A percentile compares a stretch with the other conserved stretches of the same genome.
phyloP scores from a whole-genome alignment of 2,888 invertebrate genomes.

The Leptodirus hochenwartii region DNA sequence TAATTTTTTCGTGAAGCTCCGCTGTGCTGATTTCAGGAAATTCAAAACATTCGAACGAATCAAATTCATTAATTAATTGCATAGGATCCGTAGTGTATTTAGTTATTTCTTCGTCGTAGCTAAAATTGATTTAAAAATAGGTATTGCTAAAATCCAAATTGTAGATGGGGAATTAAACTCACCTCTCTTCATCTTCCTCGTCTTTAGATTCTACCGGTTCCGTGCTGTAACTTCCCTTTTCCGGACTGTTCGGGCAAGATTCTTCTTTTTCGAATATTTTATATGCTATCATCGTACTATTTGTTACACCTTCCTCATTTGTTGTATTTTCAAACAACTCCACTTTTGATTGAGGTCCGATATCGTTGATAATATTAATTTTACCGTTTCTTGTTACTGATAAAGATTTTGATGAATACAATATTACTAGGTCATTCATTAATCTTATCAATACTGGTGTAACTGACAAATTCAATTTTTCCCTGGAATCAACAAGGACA shows the following conservation, averaged over 20 bases:
- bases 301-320: conserved; percentile 14
- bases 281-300: conserved; percentile 28
- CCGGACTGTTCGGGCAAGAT: conserved; percentile 41
- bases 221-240: conserved; percentile 17
- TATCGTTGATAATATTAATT: conserved; percentile 40
- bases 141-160: conserved; percentile 3
- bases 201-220: conserved; percentile 17
- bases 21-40: conserved; percentile 33
- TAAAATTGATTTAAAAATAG: conserved; percentile 6
- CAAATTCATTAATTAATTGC: conserved; percentile 20
- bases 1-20: conserved; percentile 40
- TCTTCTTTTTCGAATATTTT: conserved; percentile 42
- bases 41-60: conserved; percentile 23
- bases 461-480: conserved; percentile 46
- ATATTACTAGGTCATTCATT: conserved; percentile 26
- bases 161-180: conserved; percentile 9
- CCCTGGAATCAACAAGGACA: conserved; percentile 46
- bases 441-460: conserved; percentile 43
- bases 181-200: conserved; percentile 25
- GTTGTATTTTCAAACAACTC: conserved; percentile 34
- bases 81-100: conserved; percentile 9
- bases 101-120: conserved; percentile 13
- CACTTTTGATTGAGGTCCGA: conserved; percentile 40
- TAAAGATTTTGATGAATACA: conserved; percentile 26
- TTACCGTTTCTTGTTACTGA: conserved; percentile 24